phyloP scores from a whole-genome alignment of 2,113 vertebrate genomes.

The Eupsittula cactorum region DNA sequence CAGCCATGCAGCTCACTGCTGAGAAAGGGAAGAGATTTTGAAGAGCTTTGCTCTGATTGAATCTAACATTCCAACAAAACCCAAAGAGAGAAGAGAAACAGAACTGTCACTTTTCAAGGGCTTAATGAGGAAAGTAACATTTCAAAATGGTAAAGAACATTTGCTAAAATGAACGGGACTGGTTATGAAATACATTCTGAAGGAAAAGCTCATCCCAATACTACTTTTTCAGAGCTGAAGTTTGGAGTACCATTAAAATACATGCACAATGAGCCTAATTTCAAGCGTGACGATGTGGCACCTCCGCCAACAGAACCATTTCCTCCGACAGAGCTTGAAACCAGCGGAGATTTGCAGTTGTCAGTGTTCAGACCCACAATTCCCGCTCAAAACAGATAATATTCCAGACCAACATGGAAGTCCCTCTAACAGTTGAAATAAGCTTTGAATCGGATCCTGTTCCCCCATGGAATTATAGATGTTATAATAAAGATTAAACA shows the following conservation, averaged over 20 bases:
- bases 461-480: neutral
- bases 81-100: neutral
- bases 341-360: neutral
- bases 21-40: neutral
- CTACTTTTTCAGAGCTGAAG: neutral
- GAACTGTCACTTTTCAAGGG: neutral
- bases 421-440: neutral
- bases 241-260: neutral
- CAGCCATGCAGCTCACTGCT: accelerated
- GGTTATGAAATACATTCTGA: neutral
- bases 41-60: neutral
- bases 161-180: neutral
- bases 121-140: neutral
- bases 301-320: neutral
- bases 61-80: neutral
- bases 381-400: neutral
- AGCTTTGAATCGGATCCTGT: neutral
- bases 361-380: too few relatives aligned
- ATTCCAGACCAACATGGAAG: neutral
- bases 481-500: neutral
- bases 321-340: too few relatives aligned
- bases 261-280: accelerated
- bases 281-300: neutral
- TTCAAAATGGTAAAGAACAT: neutral
- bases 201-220: neutral